Base-by-base conservation (phyloP, 2,797 vertebrate genomes). In the Rachycentron canadum region DNA sequence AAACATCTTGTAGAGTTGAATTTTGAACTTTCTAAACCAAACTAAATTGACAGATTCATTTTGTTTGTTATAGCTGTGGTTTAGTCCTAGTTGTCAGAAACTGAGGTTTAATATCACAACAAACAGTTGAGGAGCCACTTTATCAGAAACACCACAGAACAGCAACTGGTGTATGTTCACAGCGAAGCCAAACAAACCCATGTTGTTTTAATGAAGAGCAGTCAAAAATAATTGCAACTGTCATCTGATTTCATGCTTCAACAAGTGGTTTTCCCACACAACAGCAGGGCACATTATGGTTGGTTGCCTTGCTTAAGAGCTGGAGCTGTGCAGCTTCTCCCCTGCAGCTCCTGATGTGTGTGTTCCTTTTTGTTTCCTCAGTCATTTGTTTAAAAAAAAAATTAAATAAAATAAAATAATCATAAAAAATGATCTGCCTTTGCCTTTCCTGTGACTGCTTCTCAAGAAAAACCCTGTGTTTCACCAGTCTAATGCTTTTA, bases 171-270 rank as follows among this genome's bases (percentile, higher is more conserved):
- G 23, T 26, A 26, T 12, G 23, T 52, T 5, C 13, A 25, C n/a
- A 25, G 23, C 14, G 49, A n/a, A 25, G 49, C 49, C 25, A 6
- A 26, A 23, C 23, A 52, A 52, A 52, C 50, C 7, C 23, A 52
- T 49, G 47, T 49, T 49, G 47, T 49, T 49, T 23, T 11, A 23
- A 49, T 49, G 10, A 49, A 23, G 47, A 23, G 47, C 47, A 23
- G 47, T 49, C 47, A 49, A 12, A 49, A 23, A 49, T n/a, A 49
- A 49, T 49, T n/a, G 47, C n/a, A 11, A 23, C 47, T 23, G 47
- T 49, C 47, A 23, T 49, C 47, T 49, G n/a, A 49, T 49, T 49
- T 49, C 47, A 49, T 49, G 47, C 47, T 49, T 49, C 43, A n/a
- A 21, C 19, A 21, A 49, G 45, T 49, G 9, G 9, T n/a, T 49